Base-by-base conservation (phyloP, 2,888 invertebrate species). In the Hetaerina titia region DNA sequence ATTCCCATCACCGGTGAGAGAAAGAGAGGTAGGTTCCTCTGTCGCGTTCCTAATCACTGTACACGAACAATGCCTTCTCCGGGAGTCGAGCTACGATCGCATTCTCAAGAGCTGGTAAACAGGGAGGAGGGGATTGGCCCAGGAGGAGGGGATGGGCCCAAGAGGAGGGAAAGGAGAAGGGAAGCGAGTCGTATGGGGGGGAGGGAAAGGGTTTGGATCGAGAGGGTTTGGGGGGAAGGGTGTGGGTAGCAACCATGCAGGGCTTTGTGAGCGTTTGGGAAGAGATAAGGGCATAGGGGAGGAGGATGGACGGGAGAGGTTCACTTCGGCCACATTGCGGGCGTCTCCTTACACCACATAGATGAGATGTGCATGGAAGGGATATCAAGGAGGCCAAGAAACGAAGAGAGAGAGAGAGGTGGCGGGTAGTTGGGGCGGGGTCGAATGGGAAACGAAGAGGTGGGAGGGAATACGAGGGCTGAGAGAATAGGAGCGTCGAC, bases 51-150 rank as follows among this genome's bases (percentile, higher is more conserved):
- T 89, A 58, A 89, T 89, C 89, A 89, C 60, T 22, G 25, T 11
- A 60, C 58, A 25, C 25, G 58, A 25, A 90, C 60, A 90, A 90
- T 60, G 57, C 90, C 90, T n/a, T 89, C 57, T 4, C 90, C n/a
- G 69, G 22, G 25, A 64, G 56, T 56, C 57, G 92, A 57, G 17
- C 31, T n/a, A 15, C 56, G 19, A 69, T 64, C 57, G 6, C 56
- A 56, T 56, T 22, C 22, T 13, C n/a, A 7, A 74, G 45, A 74
- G 56, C 56, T 19, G n/a, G 25, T 81, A n/a, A n/a, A 13, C n/a
- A 1, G 1, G 22, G 31, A 31, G 81, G n/a, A 9, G 22, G 9
- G 2, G 74, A 31, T 25, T 0, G 81, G 25, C n/a, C 13, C 11
- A 4, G n/a, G 31, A 31, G 81, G n/a, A 9, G 22, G 9, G 2